Conservation (phyloP, 2,113 vertebrate species). For the Percopsis transmontana region DNA sequence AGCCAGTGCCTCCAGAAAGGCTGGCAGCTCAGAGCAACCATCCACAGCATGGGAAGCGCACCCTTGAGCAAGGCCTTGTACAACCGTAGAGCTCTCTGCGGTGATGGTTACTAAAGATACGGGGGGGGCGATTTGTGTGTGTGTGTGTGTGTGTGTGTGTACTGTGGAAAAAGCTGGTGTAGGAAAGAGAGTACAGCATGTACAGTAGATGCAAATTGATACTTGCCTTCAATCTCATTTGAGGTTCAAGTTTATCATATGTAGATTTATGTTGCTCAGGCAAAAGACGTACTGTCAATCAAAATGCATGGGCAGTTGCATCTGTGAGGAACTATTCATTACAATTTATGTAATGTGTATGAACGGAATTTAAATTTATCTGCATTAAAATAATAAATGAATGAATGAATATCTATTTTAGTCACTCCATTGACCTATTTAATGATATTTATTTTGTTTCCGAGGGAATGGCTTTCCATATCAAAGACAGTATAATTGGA, state of each 20-base stretch:
- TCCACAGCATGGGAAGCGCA: constrained; percentile 44
- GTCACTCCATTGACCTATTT: not conserved
- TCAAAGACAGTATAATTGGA: constrained; percentile 25
- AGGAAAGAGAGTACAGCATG: too few species aligned
- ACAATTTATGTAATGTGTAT: not conserved
- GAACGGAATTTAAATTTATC: not conserved
- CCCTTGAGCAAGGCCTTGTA: constrained; percentile 41
- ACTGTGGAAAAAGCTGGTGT: not conserved
- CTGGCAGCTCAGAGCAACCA: constrained; percentile 48
- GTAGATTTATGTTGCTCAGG: too few species aligned
- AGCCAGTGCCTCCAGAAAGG: constrained; percentile 50
- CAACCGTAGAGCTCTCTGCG: constrained; percentile 51
- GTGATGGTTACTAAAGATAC: constrained; percentile 40
- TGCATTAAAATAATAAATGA: not conserved
- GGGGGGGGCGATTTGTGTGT: constrained; percentile 4
- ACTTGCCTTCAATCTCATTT: too few species aligned
- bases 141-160: not conserved
- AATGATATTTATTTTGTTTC: not conserved
- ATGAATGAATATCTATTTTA: not conserved
- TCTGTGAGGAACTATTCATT: not conserved
- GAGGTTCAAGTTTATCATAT: too few species aligned
- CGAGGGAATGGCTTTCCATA: not conserved
- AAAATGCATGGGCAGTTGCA: too few species aligned
- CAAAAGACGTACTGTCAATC: too few species aligned
- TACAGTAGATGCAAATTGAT: too few species aligned